Base-by-base conservation (phyloP, 2,888 invertebrate species). In the Acanthoscelides obtectus region DNA sequence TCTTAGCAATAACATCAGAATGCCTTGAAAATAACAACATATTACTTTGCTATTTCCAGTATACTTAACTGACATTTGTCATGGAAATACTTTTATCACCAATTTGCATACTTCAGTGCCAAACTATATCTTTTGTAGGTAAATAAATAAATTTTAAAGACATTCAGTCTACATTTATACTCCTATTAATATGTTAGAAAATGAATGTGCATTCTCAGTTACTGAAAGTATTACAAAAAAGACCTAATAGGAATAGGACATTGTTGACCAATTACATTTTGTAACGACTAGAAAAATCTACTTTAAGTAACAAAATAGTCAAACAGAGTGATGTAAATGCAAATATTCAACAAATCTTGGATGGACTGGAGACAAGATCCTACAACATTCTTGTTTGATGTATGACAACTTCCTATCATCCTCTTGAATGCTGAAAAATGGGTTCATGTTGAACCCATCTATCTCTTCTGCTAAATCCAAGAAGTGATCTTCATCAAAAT, bases 321-420 rank as follows among this genome's bases (percentile, higher is more conserved):
- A 45, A 17, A 45, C 45, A 12, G 5, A 45, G 45, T 45, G 45
- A 12, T 45, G 17, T 17, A 45, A 12, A 20, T 20, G 20, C 72
- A 81, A 79, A 73, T 79, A 79, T 21, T 71, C 64, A 69, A 80
- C 77, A 74, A 81, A 81, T 45, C 64, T 68, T 6, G 72, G 68
- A 67, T 75, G 78, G 65, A 75, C 72, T 70, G 69, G 77, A 22
- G 78, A 77, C 27, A 81, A 75, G 64, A 81, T 75, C 69, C 80
- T 78, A 74, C 78, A 79, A 71, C 81, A 81, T 74, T 81, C 81
- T 25, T 70, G 75, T 73, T 79, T 80, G 69, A 81, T 77, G 73
- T 77, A 81, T 19, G 69, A 70, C 22, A 80, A 63, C 71, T 81
- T 81, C n/a, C 77, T 76, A 19, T 78, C 74, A 68, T 69, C 69